Percentiles rank a stretch among this genome's conserved stretches.
phyloP scores from a whole-genome alignment of 2,113 vertebrate species.

The Typhlomys cinereus region DNA sequence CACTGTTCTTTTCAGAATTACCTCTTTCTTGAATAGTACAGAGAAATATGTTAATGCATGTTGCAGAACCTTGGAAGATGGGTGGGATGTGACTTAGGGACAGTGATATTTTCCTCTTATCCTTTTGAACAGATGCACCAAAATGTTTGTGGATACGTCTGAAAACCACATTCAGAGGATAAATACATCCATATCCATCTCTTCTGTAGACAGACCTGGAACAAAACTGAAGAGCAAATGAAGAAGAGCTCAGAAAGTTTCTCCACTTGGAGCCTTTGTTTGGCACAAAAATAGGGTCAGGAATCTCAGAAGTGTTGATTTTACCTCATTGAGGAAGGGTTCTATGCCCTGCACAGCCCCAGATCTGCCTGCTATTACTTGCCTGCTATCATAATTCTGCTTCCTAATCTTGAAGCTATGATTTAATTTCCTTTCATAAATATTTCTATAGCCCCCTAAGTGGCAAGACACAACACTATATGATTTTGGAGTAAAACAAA shows the following conservation, averaged over 20 bases:
- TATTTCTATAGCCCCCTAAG: background rate
- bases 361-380: background rate
- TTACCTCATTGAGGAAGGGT: background rate
- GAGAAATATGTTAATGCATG: background rate
- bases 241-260: background rate
- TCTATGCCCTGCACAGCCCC: background rate
- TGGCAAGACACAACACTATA: background rate
- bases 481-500: background rate
- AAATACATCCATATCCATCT: background rate
- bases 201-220: background rate
- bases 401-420: background rate
- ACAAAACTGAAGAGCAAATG: background rate
- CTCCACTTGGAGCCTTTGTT: background rate
- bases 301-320: background rate
- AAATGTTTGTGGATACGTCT: background rate
- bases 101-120: background rate
- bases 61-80: background rate
- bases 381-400: background rate
- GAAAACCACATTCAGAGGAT: constrained; percentile 22
- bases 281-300: background rate
- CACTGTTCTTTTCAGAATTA: background rate
- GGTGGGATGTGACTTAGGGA: constrained; percentile 7
- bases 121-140: constrained; percentile 33
- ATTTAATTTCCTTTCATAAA: background rate
- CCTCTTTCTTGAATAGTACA: background rate